Evolutionary conservation across 2,888 invertebrate species (phyloP).

Genomic region (Scaptodrosophila latifasciaeformis): DNA sequence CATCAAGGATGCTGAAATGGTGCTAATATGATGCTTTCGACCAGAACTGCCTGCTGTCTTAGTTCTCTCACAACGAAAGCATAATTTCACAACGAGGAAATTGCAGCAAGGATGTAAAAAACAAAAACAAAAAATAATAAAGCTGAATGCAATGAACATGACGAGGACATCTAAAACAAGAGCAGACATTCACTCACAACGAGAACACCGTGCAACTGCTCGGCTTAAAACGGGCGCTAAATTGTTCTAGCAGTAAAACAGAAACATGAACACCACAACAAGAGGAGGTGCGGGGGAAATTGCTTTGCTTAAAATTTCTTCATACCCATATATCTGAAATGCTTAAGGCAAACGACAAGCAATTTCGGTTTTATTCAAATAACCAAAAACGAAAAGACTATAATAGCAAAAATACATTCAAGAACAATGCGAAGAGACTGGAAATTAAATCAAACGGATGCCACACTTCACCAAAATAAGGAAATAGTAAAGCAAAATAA

Average conservation of each 20-base stretch:
- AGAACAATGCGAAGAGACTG: conserved; percentile 22
- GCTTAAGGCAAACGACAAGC: conserved; percentile 12
- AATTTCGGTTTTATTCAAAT: conserved; percentile 2
- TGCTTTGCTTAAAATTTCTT: too few relatives aligned
- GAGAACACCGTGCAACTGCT: background rate
- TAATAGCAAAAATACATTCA: background rate
- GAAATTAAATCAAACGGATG: conserved; percentile 37
- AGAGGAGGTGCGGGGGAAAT: too few relatives aligned
- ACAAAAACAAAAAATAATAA: too few relatives aligned
- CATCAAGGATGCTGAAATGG: too few relatives aligned
- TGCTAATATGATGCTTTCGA: too few relatives aligned
- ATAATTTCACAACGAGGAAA: conserved; percentile 63
- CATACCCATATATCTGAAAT: too few relatives aligned
- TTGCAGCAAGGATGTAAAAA: conserved; percentile 61
- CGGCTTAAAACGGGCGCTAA: background rate
- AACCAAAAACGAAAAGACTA: background rate
- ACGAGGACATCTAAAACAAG: conserved; percentile 15
- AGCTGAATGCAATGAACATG: conserved; percentile 51
- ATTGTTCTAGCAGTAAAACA: background rate
- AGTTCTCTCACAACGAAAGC: conserved; percentile 44
- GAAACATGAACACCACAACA: too few relatives aligned
- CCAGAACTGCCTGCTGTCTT: conserved; percentile 34
- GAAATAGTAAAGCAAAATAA: too few relatives aligned
- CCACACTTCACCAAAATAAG: too few relatives aligned
- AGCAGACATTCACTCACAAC: background rate